Conservation (phyloP, 2,113 vertebrate species). For the Cryptotis parvus region DNA sequence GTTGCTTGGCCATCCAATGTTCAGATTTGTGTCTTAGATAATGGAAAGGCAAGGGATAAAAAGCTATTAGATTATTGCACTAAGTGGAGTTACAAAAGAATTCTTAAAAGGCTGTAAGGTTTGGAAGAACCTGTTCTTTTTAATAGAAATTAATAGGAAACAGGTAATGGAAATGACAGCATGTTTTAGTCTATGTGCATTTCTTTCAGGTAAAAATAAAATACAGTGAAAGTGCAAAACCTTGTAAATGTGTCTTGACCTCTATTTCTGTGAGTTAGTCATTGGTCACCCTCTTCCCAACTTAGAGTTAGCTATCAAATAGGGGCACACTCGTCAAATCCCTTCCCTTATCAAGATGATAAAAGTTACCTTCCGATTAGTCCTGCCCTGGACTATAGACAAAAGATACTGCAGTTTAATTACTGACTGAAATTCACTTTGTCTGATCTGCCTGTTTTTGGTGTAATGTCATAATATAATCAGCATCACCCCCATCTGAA, state of each 20-base stretch:
- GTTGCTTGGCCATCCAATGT: slow-evolving; percentile 55
- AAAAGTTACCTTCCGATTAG: slow-evolving; percentile 89
- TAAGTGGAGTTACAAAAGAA: slow-evolving; percentile 68
- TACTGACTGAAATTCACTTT: slow-evolving; percentile 89
- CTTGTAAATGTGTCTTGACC: slow-evolving; percentile 83
- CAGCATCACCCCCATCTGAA: slow-evolving; percentile 86
- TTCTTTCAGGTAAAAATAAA: slow-evolving; percentile 83
- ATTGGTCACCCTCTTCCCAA: slow-evolving; percentile 77
- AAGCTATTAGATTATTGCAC: slow-evolving; percentile 53
- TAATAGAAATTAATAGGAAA: slow-evolving; percentile 68
- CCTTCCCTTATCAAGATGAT: slow-evolving; percentile 86
- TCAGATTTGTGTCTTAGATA: slow-evolving; percentile 60
- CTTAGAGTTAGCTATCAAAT: slow-evolving; percentile 81
- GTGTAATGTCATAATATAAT: slow-evolving; percentile 89
- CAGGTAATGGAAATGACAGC: slow-evolving; percentile 66
- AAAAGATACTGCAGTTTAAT: slow-evolving; percentile 89
- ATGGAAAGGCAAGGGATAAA: slow-evolving; percentile 58
- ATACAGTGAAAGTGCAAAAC: slow-evolving; percentile 77
- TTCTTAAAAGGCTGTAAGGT: slow-evolving; percentile 61
- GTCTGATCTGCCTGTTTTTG: slow-evolving; percentile 88
- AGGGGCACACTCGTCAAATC: slow-evolving; percentile 87
- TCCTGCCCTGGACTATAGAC: slow-evolving; percentile 87
- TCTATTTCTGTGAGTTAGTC: slow-evolving; percentile 86
- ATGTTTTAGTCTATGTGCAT: slow-evolving; percentile 80
- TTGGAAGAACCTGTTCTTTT: slow-evolving; percentile 56